phyloP scores from a whole-genome alignment of 2,888 invertebrate genomes.

The Heteropelma amictum region DNA sequence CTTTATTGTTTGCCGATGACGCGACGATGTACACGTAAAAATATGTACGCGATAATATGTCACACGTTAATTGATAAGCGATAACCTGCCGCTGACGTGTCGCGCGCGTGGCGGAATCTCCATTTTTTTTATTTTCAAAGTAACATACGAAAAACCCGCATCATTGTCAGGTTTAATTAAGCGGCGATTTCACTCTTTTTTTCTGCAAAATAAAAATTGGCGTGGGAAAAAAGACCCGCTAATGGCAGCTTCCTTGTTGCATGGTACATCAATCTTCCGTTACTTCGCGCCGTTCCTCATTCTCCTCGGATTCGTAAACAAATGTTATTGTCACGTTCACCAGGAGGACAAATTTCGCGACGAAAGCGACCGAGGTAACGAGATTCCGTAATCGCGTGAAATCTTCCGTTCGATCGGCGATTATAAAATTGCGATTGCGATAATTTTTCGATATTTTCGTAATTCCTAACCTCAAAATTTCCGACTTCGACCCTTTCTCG shows the following conservation, averaged over 20 bases:
- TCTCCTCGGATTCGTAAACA: slow-evolving; percentile 49
- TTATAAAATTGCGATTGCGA: neutral
- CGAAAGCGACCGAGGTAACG: slow-evolving; percentile 22
- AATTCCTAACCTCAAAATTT: neutral
- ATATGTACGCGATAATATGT: neutral
- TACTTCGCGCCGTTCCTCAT: slow-evolving; percentile 46
- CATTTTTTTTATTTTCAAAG: neutral
- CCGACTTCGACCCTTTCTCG: neutral
- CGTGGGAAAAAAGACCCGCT: neutral
- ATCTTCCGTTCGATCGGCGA: neutral
- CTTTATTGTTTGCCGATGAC: neutral
- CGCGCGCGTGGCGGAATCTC: neutral
- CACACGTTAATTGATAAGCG: slow-evolving; percentile 7
- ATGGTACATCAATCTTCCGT: slow-evolving; percentile 27
- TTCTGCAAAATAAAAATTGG: neutral
- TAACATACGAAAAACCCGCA: too few species aligned
- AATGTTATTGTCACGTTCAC: slow-evolving; percentile 44
- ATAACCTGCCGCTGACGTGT: neutral
- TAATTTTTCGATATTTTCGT: neutral
- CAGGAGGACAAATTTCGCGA: slow-evolving; percentile 27
- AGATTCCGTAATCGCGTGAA: neutral
- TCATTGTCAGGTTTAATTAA: too few species aligned
- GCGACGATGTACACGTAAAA: neutral
- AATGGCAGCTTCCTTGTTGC: slow-evolving; percentile 56
- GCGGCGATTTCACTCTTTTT: too few species aligned